Base-by-base conservation (phyloP, 2,797 vertebrate species). In the Esox masquinongy region DNA sequence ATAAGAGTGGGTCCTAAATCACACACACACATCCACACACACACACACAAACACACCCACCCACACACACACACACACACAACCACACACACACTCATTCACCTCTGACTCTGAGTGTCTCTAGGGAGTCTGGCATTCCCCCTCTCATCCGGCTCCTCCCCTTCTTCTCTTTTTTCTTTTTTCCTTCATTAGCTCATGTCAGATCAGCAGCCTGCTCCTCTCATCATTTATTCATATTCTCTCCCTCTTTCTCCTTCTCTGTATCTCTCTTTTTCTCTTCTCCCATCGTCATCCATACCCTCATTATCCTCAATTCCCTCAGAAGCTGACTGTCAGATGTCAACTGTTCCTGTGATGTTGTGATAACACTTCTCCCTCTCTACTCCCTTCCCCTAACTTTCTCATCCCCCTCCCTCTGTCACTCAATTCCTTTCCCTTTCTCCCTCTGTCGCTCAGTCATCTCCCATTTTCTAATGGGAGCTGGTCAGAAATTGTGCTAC, bases 171-270 rank as follows among this genome's bases (percentile, higher is more conserved):
- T 7, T 70, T 77, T 71, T 59, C 79, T 68, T 78, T 77, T 73
- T 59, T 76, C 61, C 31, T 78, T 82, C 81, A 84, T 88, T 73
- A 88, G 56, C 71, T 78, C 26, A 11, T 66, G 63, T 78, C 77
- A 74, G 15, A 68, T 84, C 83, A 86, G 80, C 84, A 82, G 73
- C 81, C 12, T 11, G 43, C 43, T 84, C 77, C 71, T 75, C 15
- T 81, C 75, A 86, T 86, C 6, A 86, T 73, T 88, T 85, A 87
- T 88, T 88, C n/a, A 90, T 83, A 22, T n/a, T 72, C 34, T 63
- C 68, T 72, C 31, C 72, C n/a, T 24, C 8, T 66, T 14, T 80
- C 68, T 77, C 49, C 34, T 63, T 75, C 69, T 73, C 6, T 26
- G 12, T 7, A 9, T 71, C 29, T 36, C 61, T 49, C 49, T 67